Conservation (phyloP, 2,797 vertebrate genomes). For the Melopsittacus undulatus region DNA sequence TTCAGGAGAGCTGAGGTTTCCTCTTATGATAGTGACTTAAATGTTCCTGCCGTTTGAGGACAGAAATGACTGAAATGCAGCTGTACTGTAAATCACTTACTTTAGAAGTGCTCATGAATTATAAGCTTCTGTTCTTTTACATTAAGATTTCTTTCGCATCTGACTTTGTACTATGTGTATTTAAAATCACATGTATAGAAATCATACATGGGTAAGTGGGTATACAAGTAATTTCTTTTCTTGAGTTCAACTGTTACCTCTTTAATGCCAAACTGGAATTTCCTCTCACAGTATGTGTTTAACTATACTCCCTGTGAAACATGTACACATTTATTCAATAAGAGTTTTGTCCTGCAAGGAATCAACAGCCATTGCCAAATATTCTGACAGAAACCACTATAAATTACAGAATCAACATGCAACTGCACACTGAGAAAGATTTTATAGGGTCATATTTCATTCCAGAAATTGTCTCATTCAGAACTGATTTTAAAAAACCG, state of each 20-base stretch:
- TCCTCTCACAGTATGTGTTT: accelerated
- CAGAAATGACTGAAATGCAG: neutral
- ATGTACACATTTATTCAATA: accelerated
- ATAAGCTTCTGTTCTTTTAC: neutral
- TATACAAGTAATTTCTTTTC: neutral
- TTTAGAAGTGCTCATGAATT: neutral
- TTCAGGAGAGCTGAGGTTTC: neutral
- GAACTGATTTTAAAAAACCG: neutral
- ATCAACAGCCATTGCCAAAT: neutral
- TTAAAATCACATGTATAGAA: neutral
- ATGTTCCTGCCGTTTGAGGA: neutral
- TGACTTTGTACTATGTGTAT: neutral
- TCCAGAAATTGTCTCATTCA: neutral
- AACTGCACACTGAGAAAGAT: neutral
- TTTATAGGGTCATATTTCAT: neutral
- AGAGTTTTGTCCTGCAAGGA: neutral
- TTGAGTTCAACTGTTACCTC: neutral
- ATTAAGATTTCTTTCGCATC: neutral
- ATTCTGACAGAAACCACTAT: neutral
- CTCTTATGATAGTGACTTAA: neutral
- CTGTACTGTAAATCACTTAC: neutral
- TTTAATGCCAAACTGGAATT: neutral
- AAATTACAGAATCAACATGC: neutral
- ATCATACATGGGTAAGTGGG: neutral
- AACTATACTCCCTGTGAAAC: neutral